Evolutionary conservation across 2,888 invertebrate genomes (phyloP).

Genomic region (Sipha maydis): DNA sequence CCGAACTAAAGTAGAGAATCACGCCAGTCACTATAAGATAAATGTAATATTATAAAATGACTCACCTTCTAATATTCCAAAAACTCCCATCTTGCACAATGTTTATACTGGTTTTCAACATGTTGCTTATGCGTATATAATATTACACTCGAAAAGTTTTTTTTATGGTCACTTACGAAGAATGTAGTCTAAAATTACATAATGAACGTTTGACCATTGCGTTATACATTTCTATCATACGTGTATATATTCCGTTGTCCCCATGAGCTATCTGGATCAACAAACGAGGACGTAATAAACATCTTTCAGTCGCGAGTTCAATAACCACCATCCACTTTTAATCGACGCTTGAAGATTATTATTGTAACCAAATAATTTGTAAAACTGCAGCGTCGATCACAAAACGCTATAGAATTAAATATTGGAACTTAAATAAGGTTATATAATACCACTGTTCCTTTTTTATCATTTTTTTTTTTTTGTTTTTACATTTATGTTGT

Average conservation of each 20-base stretch:
- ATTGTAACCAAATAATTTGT: background rate
- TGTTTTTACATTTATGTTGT: too few relatives aligned
- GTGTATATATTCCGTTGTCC: background rate
- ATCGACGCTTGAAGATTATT: background rate
- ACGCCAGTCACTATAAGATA: background rate
- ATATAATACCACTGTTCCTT: too few relatives aligned
- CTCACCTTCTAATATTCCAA: background rate
- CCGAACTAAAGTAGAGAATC: background rate
- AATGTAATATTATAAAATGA: background rate
- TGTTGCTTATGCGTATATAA: background rate
- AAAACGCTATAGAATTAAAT: background rate
- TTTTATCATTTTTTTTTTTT: too few relatives aligned
- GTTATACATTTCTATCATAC: background rate
- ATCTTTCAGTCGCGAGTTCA: conserved; percentile 31
- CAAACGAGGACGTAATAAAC: conserved; percentile 19
- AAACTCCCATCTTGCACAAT: conserved; percentile 21
- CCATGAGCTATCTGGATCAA: conserved; percentile 20
- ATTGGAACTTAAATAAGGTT: background rate
- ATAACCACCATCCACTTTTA: conserved; percentile 11
- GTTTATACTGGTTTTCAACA: background rate
- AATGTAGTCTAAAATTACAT: conserved; percentile 37
- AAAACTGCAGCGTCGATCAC: background rate
- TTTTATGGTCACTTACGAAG: conserved; percentile 37
- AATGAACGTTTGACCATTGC: conserved; percentile 11
- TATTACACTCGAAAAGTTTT: background rate